phyloP scores from a whole-genome alignment of 2,888 invertebrate genomes.

The Sericinus montela region DNA sequence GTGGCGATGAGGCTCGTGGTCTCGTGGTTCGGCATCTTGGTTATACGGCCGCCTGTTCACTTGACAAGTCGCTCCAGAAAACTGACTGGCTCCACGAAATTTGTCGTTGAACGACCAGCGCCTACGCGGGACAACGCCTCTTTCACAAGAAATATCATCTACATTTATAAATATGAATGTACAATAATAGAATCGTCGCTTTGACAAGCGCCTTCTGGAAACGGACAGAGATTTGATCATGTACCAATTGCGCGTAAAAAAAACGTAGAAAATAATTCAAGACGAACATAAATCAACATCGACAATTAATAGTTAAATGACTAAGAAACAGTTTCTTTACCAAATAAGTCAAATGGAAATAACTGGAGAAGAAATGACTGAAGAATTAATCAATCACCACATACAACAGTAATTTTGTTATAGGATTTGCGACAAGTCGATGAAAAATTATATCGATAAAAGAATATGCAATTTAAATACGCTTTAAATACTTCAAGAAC shows the following conservation, averaged over 20 bases:
- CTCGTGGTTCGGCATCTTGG: constrained; percentile 78
- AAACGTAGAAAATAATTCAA: not conserved
- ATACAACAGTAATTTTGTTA: too few species aligned
- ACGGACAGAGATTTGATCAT: constrained; percentile 16
- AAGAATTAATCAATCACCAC: too few species aligned
- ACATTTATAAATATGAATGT: constrained; percentile 57
- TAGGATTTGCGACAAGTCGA: too few species aligned
- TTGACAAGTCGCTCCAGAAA: constrained; percentile 57
- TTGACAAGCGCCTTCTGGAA: constrained; percentile 40
- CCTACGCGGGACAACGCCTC: constrained; percentile 53
- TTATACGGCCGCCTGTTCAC: constrained; percentile 41
- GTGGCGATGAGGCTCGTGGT: constrained; percentile 84
- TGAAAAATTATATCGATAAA: too few species aligned
- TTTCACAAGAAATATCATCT: constrained; percentile 37
- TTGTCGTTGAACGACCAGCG: constrained; percentile 36
- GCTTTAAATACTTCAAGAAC: not conserved
- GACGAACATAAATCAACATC: too few species aligned
- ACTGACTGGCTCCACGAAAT: constrained; percentile 46
- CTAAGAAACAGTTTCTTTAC: too few species aligned
- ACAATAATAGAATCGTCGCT: constrained; percentile 43
- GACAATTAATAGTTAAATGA: too few species aligned
- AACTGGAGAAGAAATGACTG: too few species aligned
- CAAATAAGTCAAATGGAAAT: too few species aligned
- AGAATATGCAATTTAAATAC: too few species aligned
- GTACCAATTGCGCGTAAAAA: constrained; percentile 16